These are phyloP conservation scores for Leucoraja ocellata DNA, from an alignment of 2,797 vertebrate genomes.

Conservation along the genomic window DNA sequence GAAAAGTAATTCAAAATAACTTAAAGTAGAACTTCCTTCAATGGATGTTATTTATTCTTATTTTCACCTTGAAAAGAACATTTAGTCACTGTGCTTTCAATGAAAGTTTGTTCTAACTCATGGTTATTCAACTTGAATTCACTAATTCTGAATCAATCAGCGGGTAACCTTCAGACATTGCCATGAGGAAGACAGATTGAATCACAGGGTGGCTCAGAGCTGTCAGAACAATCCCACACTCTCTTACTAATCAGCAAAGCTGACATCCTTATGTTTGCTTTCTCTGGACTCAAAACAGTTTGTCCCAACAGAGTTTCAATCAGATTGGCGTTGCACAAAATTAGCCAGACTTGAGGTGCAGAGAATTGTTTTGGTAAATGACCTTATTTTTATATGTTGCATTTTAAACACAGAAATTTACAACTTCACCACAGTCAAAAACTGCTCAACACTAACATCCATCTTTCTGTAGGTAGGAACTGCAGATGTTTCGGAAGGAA, in stretches of 20 bases:
- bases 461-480: no score
- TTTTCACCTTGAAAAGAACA: background rate
- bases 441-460: no score
- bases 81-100: background rate
- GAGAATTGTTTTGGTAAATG: background rate
- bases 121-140: constrained; percentile 20
- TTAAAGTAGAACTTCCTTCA: background rate
- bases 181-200: background rate
- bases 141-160: background rate
- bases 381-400: background rate
- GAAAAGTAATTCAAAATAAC: background rate
- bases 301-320: background rate
- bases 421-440: background rate
- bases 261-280: constrained; percentile 1
- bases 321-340: background rate
- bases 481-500: no score
- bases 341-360: background rate
- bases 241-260: background rate
- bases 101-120: background rate
- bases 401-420: background rate
- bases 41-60: background rate
- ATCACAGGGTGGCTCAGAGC: background rate
- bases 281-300: background rate
- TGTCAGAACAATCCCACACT: background rate
- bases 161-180: background rate